Percentiles rank a stretch among this genome's conserved stretches.
Evolutionary conservation across 2,113 vertebrate genomes (phyloP).

Genomic region (Aptenodytes patagonicus): DNA sequence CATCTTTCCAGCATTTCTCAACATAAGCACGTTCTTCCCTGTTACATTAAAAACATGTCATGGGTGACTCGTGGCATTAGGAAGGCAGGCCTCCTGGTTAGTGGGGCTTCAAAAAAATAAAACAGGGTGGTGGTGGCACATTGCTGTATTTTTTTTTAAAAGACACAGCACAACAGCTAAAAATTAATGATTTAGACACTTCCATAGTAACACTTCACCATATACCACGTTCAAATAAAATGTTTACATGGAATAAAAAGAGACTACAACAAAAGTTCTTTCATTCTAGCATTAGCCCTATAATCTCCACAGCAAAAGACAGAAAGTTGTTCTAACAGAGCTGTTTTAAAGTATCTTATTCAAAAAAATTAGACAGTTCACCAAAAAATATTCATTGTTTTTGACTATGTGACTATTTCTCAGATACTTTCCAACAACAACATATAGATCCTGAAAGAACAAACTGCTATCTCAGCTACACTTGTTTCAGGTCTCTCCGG

Average conservation of each 20-base stretch:
- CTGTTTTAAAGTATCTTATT: background rate
- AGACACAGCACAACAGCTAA: background rate
- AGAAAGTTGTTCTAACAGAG: background rate
- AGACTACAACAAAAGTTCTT: background rate
- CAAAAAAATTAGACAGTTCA: background rate
- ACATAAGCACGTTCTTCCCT: constrained; percentile 79
- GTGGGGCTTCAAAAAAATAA: background rate
- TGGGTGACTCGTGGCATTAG: background rate
- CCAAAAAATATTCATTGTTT: background rate
- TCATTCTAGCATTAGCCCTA: background rate
- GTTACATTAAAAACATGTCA: background rate
- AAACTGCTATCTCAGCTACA: background rate
- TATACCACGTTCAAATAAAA: background rate
- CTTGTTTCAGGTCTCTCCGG: background rate
- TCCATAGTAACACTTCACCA: background rate
- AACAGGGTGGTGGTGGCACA: background rate
- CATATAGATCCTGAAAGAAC: background rate
- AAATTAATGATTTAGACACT: background rate
- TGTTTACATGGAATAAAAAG: background rate
- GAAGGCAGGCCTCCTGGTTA: background rate
- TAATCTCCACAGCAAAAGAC: background rate
- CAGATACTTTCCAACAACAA: background rate
- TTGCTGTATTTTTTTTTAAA: background rate
- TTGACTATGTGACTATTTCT: background rate
- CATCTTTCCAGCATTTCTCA: constrained; percentile 87